phyloP scores from a whole-genome alignment of 2,888 invertebrate genomes.

The Ceriagrion tenellum region DNA sequence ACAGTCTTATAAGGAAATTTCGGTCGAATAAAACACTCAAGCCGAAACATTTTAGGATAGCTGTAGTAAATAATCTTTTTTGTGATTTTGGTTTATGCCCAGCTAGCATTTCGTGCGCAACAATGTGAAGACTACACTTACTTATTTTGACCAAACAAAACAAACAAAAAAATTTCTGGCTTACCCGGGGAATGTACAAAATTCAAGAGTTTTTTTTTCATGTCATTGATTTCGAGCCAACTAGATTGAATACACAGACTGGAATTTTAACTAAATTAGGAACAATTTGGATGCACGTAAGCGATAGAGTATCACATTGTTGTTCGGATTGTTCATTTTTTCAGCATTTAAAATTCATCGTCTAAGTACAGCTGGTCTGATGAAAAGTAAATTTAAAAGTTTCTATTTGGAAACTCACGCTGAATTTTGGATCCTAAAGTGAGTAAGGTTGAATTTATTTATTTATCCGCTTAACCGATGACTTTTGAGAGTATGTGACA shows the following conservation, averaged over 20 bases:
- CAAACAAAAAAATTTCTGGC: background rate
- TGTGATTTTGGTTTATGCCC: too few relatives aligned
- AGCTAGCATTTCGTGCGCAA: constrained; percentile 8
- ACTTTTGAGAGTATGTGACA: background rate
- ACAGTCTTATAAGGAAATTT: too few relatives aligned
- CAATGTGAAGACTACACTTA: background rate
- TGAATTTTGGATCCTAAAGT: background rate
- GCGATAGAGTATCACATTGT: constrained; percentile 15
- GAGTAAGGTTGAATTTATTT: background rate
- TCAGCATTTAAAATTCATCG: background rate
- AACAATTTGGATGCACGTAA: constrained; percentile 55
- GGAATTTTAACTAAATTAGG: constrained; percentile 36
- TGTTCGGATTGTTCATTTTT: constrained; percentile 33
- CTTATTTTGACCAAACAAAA: background rate
- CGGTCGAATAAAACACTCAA: too few relatives aligned
- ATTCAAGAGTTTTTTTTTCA: constrained; percentile 47
- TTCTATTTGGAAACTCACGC: background rate
- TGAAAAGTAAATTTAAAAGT: background rate
- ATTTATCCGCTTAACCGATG: background rate
- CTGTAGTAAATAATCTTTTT: too few relatives aligned
- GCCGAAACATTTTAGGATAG: too few relatives aligned
- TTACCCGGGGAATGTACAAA: constrained; percentile 59
- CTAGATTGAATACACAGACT: background rate
- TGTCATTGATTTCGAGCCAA: constrained; percentile 23
- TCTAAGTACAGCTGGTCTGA: background rate